Base-by-base conservation (phyloP, 2,797 vertebrate genomes). In the Lacerta viridis region DNA sequence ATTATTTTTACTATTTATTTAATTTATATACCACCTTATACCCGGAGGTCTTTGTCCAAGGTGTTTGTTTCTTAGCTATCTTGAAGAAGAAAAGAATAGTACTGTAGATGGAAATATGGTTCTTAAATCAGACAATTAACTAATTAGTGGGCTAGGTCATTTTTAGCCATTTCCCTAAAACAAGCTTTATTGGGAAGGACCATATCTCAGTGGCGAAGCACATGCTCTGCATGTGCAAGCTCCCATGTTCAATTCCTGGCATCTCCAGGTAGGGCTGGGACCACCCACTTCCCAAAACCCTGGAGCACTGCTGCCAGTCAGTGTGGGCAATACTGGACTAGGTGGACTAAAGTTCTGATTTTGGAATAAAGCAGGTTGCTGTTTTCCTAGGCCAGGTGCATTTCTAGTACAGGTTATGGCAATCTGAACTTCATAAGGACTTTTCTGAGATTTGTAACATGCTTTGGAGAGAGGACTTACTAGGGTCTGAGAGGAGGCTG, bases 151-250 rank as follows among this genome's bases (percentile, higher is more conserved):
- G 33, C 83, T 61, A 25, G 81, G 85, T 77, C 86, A 20, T 8
- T 91, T 93, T 88, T 68, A 77, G 46, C 39, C 74, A 11, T 6
- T 88, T 25, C 33, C 85, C 43, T 82, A 78, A 90, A 84, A 61
- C 61, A 39, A 81, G 18, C 88, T 86, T 82, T 83, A 13, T 64
- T 64, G 20, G 61, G 61, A 23, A 64, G 61, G 61, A 64, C 61
- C 61, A 64, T 64, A 64, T 18, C 20, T 64, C 61, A 61, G 5
- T 61, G 20, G 59, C 5, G 13, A 71, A 17, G 13, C 69, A 33
- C n/a, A 11, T 71, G 27, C 9, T 71, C n/a, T 71, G 69, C 69
- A n/a, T 71, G n/a, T 29, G 13, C 9, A n/a, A 71, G 29, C 3
- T 29, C 27, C 29, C n/a, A 71, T 29, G 7, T 55, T 17, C 43